Base-by-base conservation (phyloP, 2,888 invertebrate species). In the Habrosyne pyritoides region DNA sequence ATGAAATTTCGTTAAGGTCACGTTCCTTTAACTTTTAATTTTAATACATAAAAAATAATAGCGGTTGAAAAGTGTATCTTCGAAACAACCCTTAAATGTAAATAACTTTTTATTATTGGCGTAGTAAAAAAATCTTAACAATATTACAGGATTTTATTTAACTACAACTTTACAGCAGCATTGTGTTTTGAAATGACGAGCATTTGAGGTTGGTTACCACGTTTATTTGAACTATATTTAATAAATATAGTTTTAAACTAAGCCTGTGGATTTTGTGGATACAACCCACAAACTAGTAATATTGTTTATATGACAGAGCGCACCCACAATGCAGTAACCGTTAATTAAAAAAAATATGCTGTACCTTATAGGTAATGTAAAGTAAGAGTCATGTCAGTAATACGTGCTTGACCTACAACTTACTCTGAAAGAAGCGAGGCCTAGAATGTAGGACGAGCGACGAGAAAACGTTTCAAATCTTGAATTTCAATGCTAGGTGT, bases 1-100 rank as follows among this genome's bases (percentile, higher is more conserved):
- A 83, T 81, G 75, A 77, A 67, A 77, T 79, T 75, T 68, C 59
- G 57, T 55, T 67, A 60, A 63, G 53, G 55, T 60, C 64, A 58
- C 57, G 52, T 49, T 54, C 49, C 63, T 58, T 47, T 22, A 53
- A 30, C 14, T 21, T 26, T 42, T 54, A 49, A 33, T 36, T 49
- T 12, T 21, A 21, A n/a, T 22, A 47, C 21, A 30, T 33, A 50
- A 54, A 36, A 53, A 6, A 33, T 33, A 7, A 53, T 53, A 46
- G 28, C 53, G 22, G n/a, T 46, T 26, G 46, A 46, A 24, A 53
- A 50, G 36, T 21, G 28, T 42, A 50, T 53, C 42, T 53, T 50
- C 51, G 42, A 53, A 14, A 52, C 42, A 46, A 24, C 7, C 36
- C 21, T 42, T 46, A 53, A 33, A 49, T 26, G 26, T 48, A n/a